Evolutionary conservation across 2,888 invertebrate species (phyloP), one percentile per base, ranked within the genome.

Genomic region (Syrista parreyssii): DNA sequence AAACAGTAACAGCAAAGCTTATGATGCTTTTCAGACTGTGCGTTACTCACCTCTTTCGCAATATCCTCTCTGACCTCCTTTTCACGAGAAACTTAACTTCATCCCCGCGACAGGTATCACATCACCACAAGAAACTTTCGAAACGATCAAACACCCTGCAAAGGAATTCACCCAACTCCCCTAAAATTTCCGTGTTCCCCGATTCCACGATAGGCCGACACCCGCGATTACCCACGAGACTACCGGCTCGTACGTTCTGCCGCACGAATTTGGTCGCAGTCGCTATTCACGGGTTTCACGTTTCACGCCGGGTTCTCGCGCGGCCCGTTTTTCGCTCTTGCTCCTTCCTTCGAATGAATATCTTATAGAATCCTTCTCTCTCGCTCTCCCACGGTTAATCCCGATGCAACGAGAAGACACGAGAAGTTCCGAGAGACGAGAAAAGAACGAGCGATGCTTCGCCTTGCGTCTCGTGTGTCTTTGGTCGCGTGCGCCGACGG

Each of bases 251-350:
- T 12, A 40, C 40, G 40, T 40, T 40, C 15, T 40, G 4, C 40
- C 40, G 85, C 81, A 84, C 85, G 84, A 82, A 84, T 84, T 84
- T 84, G 84, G 84, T 34, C 31, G n/a, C 74, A 33, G 31, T 69
- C 31, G 71, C 30, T 71, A 32, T 35, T 40, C 79, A 77, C 78
- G 81, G 84, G 79, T 86, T 86, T 86, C 85, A 86, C 85, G 85
- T 86, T 86, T 86, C 85, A 85, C 84, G 80, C 74, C 40, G 4
- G 40, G 15, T 40, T 40, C 40, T 40, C 40, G 40, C 40, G 40
- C 40, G 15, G 15, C 15, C 4, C 15, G 15, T 40, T 40, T 15
- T 4, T 40, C 40, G 12, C 15, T 40, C 40, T 15, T 15, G 4
- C 40, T 40, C 15, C 40, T 40, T 12, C 40, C 40, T 15, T 4